Evolutionary conservation across 2,113 vertebrate genomes (phyloP).

Genomic region (Syngnathus scovelli): DNA sequence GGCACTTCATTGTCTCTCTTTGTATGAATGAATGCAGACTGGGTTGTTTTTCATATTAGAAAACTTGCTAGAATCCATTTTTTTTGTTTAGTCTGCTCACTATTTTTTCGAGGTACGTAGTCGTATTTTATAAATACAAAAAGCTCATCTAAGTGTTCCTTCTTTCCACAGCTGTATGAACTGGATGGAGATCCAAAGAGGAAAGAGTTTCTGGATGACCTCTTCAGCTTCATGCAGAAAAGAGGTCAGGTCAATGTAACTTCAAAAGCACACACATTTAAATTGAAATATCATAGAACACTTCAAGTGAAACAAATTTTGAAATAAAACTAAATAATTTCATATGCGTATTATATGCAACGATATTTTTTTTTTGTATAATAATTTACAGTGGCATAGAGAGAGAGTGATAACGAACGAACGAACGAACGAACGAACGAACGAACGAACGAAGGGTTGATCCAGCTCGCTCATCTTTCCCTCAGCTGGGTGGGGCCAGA

Average conservation of each 20-base stretch:
- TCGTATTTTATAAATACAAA: background rate
- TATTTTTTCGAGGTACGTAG: background rate
- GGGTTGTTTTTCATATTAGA: background rate
- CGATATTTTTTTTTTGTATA: background rate
- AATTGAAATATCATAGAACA: too few species aligned
- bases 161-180: conserved; percentile 82
- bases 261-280: background rate
- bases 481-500: conserved; percentile 45
- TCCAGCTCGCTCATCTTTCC: conserved; percentile 56
- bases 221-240: conserved; percentile 99
- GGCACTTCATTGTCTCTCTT: conserved; percentile 19
- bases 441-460: conserved; percentile 22
- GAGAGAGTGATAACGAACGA: conserved; percentile 10
- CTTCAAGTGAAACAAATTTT: background rate
- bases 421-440: background rate
- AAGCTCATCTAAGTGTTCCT: conserved; percentile 1
- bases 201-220: conserved; percentile 92
- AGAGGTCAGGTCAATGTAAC: conserved; percentile 75
- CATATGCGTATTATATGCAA: background rate
- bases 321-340: background rate
- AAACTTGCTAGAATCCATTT: background rate
- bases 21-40: background rate
- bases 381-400: conserved; percentile 19
- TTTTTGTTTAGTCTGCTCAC: background rate
- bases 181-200: conserved; percentile 89